Evolutionary conservation across 2,888 invertebrate species (phyloP).

Genomic region (Celastrina argiolus): DNA sequence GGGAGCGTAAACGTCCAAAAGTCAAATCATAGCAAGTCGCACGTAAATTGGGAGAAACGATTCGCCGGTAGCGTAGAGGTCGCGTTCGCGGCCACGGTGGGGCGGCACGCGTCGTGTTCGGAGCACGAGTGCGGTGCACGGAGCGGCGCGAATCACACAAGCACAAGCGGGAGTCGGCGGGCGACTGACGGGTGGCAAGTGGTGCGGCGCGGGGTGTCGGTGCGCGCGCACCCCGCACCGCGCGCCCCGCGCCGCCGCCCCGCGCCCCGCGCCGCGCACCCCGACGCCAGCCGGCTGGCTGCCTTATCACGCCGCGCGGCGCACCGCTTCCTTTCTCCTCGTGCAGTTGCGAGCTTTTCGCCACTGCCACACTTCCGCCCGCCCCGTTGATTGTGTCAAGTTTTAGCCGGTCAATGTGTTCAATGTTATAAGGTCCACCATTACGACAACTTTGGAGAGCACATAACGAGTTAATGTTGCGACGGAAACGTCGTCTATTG

Average conservation of each 20-base stretch:
- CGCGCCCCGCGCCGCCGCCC: conserved; percentile 41
- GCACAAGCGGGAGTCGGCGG: conserved; percentile 79
- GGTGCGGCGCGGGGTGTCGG: conserved; percentile 67
- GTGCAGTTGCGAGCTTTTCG: conserved; percentile 76
- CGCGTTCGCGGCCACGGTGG: conserved; percentile 80
- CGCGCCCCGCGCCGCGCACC: conserved; percentile 42
- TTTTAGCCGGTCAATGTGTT: conserved; percentile 64
- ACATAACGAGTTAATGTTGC: conserved; percentile 8
- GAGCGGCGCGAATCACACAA: conserved; percentile 78
- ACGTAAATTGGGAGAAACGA: conserved; percentile 71
- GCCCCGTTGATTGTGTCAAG: conserved; percentile 63
- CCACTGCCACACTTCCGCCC: conserved; percentile 75
- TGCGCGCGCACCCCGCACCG: conserved; percentile 69
- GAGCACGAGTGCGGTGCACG: conserved; percentile 76
- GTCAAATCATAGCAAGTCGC: conserved; percentile 74
- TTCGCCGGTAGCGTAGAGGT: conserved; percentile 79
- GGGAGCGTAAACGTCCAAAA: conserved; percentile 70
- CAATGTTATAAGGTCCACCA: conserved; percentile 21
- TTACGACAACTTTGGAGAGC: neutral
- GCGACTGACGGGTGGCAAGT: conserved; percentile 76
- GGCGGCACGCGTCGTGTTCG: conserved; percentile 76
- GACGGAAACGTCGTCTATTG: conserved; percentile 11
- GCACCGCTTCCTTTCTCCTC: conserved; percentile 76
- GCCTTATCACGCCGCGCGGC: conserved; percentile 73
- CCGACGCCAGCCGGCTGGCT: conserved; percentile 66